phyloP scores from a whole-genome alignment of 1,140 invertebrate species.

The Ceratina calcarata region DNA sequence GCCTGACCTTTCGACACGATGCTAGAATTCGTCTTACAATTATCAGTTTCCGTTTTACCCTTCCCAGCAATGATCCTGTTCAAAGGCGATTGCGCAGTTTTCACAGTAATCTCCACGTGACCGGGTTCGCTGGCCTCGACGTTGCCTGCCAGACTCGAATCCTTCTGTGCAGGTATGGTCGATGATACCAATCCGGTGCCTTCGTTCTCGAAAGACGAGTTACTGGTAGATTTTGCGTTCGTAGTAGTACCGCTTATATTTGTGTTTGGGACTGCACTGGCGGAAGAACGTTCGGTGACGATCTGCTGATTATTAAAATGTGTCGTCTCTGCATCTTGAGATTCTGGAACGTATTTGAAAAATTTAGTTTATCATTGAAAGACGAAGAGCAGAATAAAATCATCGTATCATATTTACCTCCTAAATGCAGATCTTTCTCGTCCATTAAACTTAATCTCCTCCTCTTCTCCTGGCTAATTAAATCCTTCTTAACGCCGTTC shows the following conservation, averaged over 20 bases:
- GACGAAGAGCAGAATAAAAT: slow-evolving; percentile 16
- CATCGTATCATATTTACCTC: slow-evolving; percentile 63
- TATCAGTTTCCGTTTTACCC: slow-evolving; percentile 68
- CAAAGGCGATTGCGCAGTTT: slow-evolving; percentile 60
- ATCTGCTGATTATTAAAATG: slow-evolving; percentile 72
- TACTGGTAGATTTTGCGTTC: slow-evolving; percentile 45
- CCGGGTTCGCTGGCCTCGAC: slow-evolving; percentile 63
- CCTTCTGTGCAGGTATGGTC: slow-evolving; percentile 49
- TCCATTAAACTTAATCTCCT: slow-evolving; percentile 77
- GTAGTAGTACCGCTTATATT: slow-evolving; percentile 48
- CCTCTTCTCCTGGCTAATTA: slow-evolving; percentile 76
- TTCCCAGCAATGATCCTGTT: slow-evolving; percentile 65
- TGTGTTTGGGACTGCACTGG: slow-evolving; percentile 48
- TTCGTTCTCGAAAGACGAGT: slow-evolving; percentile 66
- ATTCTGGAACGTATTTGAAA: slow-evolving; percentile 71
- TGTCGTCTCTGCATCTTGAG: slow-evolving; percentile 73
- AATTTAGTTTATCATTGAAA: not conserved
- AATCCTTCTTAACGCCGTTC: slow-evolving; percentile 77
- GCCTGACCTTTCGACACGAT: slow-evolving; percentile 59
- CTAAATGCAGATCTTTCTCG: slow-evolving; percentile 77
- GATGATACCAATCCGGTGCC: slow-evolving; percentile 61
- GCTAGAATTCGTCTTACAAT: slow-evolving; percentile 54
- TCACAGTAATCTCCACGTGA: slow-evolving; percentile 52
- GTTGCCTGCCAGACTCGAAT: slow-evolving; percentile 42
- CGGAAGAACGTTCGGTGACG: slow-evolving; percentile 55